Evolutionary conservation across 2,113 vertebrate species (phyloP).

Genomic region (Heliornis fulica): DNA sequence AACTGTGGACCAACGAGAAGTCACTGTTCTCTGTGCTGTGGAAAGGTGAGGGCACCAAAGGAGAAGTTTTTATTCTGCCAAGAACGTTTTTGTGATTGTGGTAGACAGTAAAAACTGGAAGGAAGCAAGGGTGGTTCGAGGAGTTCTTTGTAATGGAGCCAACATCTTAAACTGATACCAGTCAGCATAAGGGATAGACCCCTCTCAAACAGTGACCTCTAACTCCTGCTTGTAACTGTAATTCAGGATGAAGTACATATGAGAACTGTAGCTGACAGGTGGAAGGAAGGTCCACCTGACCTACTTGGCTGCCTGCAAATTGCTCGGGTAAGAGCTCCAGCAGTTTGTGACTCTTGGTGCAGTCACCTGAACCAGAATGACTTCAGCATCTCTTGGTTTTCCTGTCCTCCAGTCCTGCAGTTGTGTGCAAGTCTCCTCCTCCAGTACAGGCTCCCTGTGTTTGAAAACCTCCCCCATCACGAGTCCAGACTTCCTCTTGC

Average conservation of each 20-base stretch:
- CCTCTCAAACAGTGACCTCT: neutral
- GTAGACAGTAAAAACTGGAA: neutral
- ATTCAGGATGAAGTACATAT: neutral
- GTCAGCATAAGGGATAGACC: neutral
- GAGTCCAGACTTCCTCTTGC: neutral
- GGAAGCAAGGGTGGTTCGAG: neutral
- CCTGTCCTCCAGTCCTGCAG: neutral
- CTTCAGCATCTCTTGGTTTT: neutral
- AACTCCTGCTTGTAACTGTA: neutral
- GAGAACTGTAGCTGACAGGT: neutral
- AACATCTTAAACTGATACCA: neutral
- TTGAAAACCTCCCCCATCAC: neutral
- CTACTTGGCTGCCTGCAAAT: neutral
- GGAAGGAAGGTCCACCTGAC: neutral
- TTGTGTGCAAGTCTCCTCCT: neutral
- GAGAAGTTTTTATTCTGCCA: neutral
- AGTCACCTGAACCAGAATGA: neutral
- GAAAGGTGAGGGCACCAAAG: neutral
- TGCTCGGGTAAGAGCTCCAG: neutral
- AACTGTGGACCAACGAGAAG: fast-evolving
- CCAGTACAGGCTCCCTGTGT: neutral
- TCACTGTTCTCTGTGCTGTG: neutral
- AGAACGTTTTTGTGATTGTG: neutral
- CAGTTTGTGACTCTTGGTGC: neutral
- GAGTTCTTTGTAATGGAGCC: neutral